Evolutionary conservation across 2,113 vertebrate genomes (phyloP), one percentile per base, ranked within the genome.

Genomic region (Albula glossodonta): DNA sequence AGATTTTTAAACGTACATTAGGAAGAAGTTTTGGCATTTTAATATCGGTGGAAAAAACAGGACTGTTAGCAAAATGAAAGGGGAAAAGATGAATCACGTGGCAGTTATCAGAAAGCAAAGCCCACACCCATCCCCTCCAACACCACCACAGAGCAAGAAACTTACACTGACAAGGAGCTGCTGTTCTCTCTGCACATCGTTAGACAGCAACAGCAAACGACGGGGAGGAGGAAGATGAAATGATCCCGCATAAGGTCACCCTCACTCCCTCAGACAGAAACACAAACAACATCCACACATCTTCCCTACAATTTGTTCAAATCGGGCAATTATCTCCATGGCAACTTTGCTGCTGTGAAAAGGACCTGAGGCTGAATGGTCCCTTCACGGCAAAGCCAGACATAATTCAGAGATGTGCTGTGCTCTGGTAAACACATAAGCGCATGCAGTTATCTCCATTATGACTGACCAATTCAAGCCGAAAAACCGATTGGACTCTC

Each of bases 321-420:
- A 78, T 41, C n/a, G 74, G 74, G n/a, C n/a, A 78, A 78, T 78
- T 78, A 78, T 78, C 74, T 41, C 74, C 41, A 78, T 78, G 74
- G 74, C n/a, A 78, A 78, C 74, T 13, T 31, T 48, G 25, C 22
- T 66, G 60, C 60, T 12, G n/a, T 48, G 74, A 78, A 25, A 5
- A 15, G 74, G 74, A 9, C 12, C 74, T 11, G 7, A n/a, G 25
- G 25, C 74, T 78, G 74, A 66, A 66, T 15, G 60, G 60, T 66
- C 60, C 22, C 60, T 66, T 15, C 22, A 22, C 7, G 60, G 60
- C 60, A 5, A 22, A 15, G 19, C 15, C 15, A 66, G 60, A 19
- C 17, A 66, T 19, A 15, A 66, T 66, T 66, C 17, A 66, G 60
- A 66, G 60, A 3, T 22, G 3, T 3, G 4, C 3, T 12, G 57